Percentiles rank a stretch among this genome's conserved stretches.
Evolutionary conservation across 2,113 vertebrate genomes (phyloP).

Genomic region (Myotis davidii): DNA sequence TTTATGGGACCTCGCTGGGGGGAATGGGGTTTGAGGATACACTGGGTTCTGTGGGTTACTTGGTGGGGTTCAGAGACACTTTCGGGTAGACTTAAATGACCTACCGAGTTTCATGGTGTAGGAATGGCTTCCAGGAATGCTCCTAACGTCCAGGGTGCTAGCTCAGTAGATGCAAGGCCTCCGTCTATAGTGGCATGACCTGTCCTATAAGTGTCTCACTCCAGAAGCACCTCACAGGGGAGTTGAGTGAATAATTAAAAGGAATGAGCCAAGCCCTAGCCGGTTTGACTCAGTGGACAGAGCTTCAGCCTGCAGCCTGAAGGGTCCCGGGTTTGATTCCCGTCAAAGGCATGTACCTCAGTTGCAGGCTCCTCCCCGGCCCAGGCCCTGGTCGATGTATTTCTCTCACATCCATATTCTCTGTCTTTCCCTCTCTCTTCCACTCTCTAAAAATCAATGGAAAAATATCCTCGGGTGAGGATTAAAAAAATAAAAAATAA

Average conservation of each 20-base stretch:
- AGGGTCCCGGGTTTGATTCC: no score
- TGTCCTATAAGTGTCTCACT: not conserved
- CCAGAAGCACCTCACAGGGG: not conserved
- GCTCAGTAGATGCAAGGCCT: not conserved
- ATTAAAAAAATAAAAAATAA: not conserved
- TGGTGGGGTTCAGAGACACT: not conserved
- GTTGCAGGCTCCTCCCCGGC: no score
- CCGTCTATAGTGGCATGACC: not conserved
- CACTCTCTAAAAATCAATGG: no score
- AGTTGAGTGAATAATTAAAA: not conserved
- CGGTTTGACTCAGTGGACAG: no score
- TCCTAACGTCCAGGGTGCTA: not conserved
- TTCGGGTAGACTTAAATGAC: not conserved
- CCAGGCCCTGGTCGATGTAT: no score
- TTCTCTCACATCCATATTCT: no score
- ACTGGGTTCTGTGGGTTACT: not conserved
- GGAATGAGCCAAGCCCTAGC: not conserved
- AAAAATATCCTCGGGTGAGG: no score
- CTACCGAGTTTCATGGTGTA: not conserved
- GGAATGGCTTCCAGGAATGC: not conserved
- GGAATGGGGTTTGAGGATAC: not conserved
- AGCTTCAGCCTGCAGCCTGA: no score
- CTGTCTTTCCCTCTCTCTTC: no score
- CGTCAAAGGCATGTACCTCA: no score
- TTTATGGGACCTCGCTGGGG: not conserved